These are phyloP conservation scores for Archaeoteleia sp. DNA, from an alignment of 2,888 invertebrate species.

Conservation along the genomic window DNA sequence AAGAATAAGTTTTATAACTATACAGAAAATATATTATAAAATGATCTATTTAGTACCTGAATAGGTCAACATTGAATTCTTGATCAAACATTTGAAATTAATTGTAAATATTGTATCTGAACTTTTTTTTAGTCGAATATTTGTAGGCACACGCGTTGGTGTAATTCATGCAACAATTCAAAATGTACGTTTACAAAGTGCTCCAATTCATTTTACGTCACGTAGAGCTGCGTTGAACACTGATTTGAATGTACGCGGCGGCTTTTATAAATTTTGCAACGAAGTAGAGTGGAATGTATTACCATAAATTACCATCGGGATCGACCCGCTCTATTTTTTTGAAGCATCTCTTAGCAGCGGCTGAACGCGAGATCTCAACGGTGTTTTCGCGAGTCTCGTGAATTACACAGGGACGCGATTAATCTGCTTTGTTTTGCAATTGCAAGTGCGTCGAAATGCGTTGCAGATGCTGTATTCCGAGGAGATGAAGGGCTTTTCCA, in stretches of 20 bases:
- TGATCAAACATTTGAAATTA: too few relatives aligned
- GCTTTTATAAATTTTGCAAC: constrained; percentile 1
- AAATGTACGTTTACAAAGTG: neutral
- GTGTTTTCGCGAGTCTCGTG: neutral
- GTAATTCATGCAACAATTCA: neutral
- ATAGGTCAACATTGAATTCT: too few relatives aligned
- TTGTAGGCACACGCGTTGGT: too few relatives aligned
- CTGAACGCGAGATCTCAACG: neutral
- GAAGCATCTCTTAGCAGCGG: constrained; percentile 1
- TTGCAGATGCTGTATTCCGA: constrained; percentile 84
- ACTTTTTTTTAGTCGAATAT: too few relatives aligned
- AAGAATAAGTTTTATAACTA: too few relatives aligned
- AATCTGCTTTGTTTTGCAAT: too few relatives aligned
- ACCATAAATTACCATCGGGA: constrained; percentile 1
- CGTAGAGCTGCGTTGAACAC: neutral
- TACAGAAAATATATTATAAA: too few relatives aligned
- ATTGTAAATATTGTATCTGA: too few relatives aligned
- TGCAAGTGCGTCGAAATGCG: too few relatives aligned
- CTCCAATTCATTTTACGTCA: neutral
- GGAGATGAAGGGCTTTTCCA: constrained; percentile 84
- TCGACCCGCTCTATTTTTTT: constrained; percentile 2
- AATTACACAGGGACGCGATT: neutral
- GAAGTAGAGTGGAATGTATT: constrained; percentile 2
- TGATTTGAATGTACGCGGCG: neutral
- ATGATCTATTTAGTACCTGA: too few relatives aligned